These are phyloP conservation scores for Orthosia gracilis DNA, from an alignment of 2,888 invertebrate genomes.

Conservation along the genomic window DNA sequence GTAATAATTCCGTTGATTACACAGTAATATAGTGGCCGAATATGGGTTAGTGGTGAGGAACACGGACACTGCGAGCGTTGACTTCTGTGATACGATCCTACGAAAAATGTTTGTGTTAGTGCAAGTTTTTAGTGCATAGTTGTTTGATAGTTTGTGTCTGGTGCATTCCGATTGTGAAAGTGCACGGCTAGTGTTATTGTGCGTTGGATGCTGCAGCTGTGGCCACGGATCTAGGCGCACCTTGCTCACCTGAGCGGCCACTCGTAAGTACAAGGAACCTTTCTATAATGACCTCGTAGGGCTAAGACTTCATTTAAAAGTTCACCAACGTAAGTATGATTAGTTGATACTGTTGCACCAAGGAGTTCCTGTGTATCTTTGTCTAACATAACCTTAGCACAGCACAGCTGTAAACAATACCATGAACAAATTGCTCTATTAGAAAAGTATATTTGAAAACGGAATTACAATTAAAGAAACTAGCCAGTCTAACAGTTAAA, in stretches of 20 bases:
- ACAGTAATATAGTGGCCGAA: constrained; percentile 87
- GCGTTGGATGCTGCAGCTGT: constrained; percentile 79
- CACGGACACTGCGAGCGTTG: constrained; percentile 80
- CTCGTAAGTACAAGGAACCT: constrained; percentile 71
- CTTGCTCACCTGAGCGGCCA: constrained; percentile 64
- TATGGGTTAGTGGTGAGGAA: constrained; percentile 89
- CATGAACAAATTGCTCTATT: constrained; percentile 14
- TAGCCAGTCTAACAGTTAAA: constrained; percentile 2
- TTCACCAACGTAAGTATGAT: constrained; percentile 27
- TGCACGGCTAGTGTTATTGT: constrained; percentile 85
- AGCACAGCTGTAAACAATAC: constrained; percentile 50
- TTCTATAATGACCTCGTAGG: constrained; percentile 67
- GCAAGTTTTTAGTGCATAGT: constrained; percentile 82
- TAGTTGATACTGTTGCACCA: constrained; percentile 43
- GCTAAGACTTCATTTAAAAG: constrained; percentile 36
- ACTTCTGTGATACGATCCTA: constrained; percentile 78
- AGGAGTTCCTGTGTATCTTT: constrained; percentile 29
- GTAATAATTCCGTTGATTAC: constrained; percentile 90
- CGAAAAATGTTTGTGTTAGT: constrained; percentile 78
- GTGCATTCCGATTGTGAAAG: constrained; percentile 86
- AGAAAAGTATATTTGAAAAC: constrained; percentile 20
- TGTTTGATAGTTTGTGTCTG: constrained; percentile 78
- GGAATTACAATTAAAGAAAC: constrained; percentile 14
- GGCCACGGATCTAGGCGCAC: constrained; percentile 61
- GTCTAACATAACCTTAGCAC: constrained; percentile 58